These are phyloP conservation scores for Gephyroberyx darwinii DNA, from an alignment of 2,797 vertebrate genomes.

Conservation along the genomic window DNA sequence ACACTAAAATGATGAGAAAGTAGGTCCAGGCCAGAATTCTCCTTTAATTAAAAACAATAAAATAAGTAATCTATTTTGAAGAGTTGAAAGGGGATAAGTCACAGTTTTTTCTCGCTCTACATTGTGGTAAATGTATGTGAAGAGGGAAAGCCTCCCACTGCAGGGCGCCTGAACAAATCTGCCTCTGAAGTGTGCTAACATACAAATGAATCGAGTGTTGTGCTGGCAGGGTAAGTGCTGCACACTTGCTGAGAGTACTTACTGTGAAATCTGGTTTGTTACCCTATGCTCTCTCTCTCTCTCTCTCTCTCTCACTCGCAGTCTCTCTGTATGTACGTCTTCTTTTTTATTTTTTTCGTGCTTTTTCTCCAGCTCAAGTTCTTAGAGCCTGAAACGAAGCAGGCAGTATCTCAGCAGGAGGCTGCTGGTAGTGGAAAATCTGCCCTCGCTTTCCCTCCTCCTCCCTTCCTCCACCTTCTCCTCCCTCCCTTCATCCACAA, in stretches of 20 bases:
- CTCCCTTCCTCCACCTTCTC: conserved; percentile 47
- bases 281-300: conserved; percentile 49
- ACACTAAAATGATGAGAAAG: too few relatives aligned
- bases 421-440: conserved; percentile 42
- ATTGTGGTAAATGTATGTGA: neutral
- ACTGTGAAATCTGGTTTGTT: conserved; percentile 63
- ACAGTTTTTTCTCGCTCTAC: too few relatives aligned
- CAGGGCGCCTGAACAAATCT: conserved; percentile 58
- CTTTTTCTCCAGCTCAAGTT: conserved; percentile 6
- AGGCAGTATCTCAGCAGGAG: conserved; percentile 51
- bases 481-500: conserved; percentile 56
- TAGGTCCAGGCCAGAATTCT: too few relatives aligned
- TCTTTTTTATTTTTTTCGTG: neutral
- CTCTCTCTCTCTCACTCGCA: neutral
- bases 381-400: conserved; percentile 45
- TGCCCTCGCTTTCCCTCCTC: conserved; percentile 38
- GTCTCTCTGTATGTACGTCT: neutral
- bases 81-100: too few relatives aligned
- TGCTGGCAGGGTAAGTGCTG: conserved; percentile 54
- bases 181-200: conserved; percentile 63
- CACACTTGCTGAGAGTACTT: conserved; percentile 39
- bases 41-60: too few relatives aligned
- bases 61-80: too few relatives aligned
- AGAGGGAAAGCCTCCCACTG: conserved; percentile 31
- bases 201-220: conserved; percentile 58